Percentiles rank a stretch among this genome's conserved stretches.
Conservation (phyloP, 92 coral and sea anemone genomes). For the Nematostella vectensis region DNA sequence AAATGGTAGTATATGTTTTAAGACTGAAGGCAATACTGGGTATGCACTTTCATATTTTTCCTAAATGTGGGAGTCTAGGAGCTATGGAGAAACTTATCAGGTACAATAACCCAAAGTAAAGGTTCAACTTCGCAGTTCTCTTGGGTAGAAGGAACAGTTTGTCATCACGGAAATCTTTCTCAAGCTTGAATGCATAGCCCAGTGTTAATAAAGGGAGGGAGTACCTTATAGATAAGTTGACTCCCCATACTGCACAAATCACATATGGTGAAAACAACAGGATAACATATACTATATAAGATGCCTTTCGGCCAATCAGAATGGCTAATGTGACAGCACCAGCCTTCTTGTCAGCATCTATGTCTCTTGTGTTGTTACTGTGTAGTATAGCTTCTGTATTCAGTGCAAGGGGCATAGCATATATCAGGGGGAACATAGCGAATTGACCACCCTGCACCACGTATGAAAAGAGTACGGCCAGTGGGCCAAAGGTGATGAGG, state of each 20-base stretch:
- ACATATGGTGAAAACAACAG: constrained; percentile 82
- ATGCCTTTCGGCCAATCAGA: constrained; percentile 66
- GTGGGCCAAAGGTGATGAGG: constrained; percentile 87
- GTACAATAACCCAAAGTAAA: constrained; percentile 71
- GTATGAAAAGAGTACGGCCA: constrained; percentile 86
- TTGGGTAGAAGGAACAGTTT: constrained; percentile 45
- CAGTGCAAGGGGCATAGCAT: constrained; percentile 78
- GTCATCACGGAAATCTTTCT: constrained; percentile 67
- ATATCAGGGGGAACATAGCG: constrained; percentile 51
- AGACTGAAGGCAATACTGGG: no score
- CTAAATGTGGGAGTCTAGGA: constrained; percentile 49
- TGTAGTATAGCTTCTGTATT: constrained; percentile 94
- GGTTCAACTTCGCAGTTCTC: constrained; percentile 76
- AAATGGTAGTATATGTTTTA: no score
- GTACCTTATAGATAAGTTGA: constrained; percentile 63
- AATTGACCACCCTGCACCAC: constrained; percentile 84
- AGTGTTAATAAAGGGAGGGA: constrained; percentile 61
- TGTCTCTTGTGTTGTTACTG: constrained; percentile 88
- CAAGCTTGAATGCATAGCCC: constrained; percentile 67
- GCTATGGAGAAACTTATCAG: constrained; percentile 59
- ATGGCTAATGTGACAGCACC: constrained; percentile 89
- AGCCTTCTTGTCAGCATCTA: constrained; percentile 62
- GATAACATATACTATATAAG: constrained; percentile 63
- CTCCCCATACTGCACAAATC: constrained; percentile 69
- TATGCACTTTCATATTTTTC: no score